Evolutionary conservation across 2,888 invertebrate species (phyloP), one percentile per base, ranked within the genome.

Genomic region (Lepeophtheirus nordmannii): DNA sequence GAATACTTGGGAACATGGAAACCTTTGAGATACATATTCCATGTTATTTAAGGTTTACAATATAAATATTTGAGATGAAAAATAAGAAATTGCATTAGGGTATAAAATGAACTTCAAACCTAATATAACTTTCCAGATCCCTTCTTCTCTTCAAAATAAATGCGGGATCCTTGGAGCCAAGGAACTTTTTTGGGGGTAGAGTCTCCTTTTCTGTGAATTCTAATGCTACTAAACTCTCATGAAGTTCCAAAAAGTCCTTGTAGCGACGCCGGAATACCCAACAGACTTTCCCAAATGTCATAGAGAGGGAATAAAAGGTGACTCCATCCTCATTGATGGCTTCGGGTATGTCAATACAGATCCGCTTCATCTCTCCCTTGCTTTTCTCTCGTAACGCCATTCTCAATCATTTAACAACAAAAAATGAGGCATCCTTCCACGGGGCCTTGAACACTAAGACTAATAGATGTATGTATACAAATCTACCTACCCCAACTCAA

Each of bases 181-280:
- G 85, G 5, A 90, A 81, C 78, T 92, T 93, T 76, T 97, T 96
- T 0, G 91, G 91, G 12, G 96, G 96, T 17, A 96, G 77, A 68
- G 90, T 79, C 72, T 88, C 89, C 74, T 86, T 89, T 10, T 86
- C 83, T 5, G 90, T 82, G 76, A 87, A 86, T 71, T 87, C 85
- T 3, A 80, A 75, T 14, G 5, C 53, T 0, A 88, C 85, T n/a
- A 93, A 79, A 73, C 83, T 83, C 65, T 88, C 86, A 75, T 94
- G 89, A 14, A 94, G 80, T 67, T 89, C 87, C 70, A 83, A 84
- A 76, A 94, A 96, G 72, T 93, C 90, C 74, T 83, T 89, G 78
- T 91, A 96, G 70, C 94, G 82, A 76, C 87, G 86, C 71, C 82
- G 82, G 10, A 93, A 85, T 70, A 80, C 82, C 96, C 94, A 96